These are phyloP conservation scores for Turritopsis dohrnii DNA, from an alignment of 30 jellyfish, hydroid and myxozoan species.

Conservation along the genomic window DNA sequence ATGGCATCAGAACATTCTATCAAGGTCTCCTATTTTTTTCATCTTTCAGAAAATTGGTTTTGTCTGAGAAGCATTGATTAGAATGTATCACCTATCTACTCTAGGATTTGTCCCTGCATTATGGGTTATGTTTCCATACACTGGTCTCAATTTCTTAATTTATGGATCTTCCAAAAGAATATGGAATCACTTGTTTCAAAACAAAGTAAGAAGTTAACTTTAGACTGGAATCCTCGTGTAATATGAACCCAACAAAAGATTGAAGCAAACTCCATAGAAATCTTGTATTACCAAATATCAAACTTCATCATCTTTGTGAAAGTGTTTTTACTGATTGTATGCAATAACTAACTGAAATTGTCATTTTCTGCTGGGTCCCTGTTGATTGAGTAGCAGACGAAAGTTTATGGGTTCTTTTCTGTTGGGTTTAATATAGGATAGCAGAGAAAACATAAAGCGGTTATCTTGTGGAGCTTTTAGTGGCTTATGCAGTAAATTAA, in stretches of 20 bases:
- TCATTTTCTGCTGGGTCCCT: too few species aligned
- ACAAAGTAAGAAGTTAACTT: neutral
- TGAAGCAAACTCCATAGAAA: too few species aligned
- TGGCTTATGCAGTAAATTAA: conserved; percentile 61
- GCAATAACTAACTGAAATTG: too few species aligned
- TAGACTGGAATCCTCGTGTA: neutral
- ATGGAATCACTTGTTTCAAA: conserved; percentile 28
- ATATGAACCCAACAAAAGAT: too few species aligned
- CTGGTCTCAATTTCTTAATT: conserved; percentile 65
- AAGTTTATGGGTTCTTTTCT: neutral
- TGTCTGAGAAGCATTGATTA: neutral
- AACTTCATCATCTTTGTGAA: too few species aligned
- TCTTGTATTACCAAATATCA: too few species aligned
- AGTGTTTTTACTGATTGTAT: too few species aligned
- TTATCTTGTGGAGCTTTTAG: conserved; percentile 73
- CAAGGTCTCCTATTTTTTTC: conserved; percentile 28
- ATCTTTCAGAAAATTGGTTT: neutral
- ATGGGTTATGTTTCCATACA: conserved; percentile 61
- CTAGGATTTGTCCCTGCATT: conserved; percentile 71
- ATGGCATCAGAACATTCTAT: conserved; percentile 55
- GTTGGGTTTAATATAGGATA: neutral
- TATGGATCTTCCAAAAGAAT: conserved; percentile 42
- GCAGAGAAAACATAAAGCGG: conserved; percentile 6
- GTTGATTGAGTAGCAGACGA: neutral
- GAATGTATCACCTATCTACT: neutral